These are phyloP conservation scores for Drymodes brunneopygia DNA, from an alignment of 2,113 vertebrate genomes.

Conservation along the genomic window DNA sequence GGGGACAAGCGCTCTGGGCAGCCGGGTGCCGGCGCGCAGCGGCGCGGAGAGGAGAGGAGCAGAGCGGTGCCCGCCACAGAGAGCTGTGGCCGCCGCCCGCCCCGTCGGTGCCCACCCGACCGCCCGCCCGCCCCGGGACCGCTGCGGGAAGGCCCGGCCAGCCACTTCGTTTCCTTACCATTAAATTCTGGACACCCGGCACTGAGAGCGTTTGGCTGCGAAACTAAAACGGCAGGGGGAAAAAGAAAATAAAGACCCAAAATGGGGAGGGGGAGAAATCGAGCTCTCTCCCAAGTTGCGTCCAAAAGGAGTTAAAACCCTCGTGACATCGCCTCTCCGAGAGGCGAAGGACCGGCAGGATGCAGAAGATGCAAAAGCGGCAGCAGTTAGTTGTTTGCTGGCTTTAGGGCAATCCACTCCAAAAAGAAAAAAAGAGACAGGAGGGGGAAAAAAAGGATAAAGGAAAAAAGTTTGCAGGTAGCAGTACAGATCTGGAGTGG, in stretches of 20 bases:
- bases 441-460: background rate
- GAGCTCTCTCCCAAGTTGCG: conserved; percentile 56
- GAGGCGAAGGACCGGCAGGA: conserved; percentile 35
- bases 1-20: background rate
- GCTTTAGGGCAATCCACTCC: conserved; percentile 16
- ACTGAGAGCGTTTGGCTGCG: conserved; percentile 50
- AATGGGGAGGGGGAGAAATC: background rate
- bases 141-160: background rate
- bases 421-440: background rate
- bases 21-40: background rate
- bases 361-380: conserved; percentile 28
- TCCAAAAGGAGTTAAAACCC: conserved; percentile 60
- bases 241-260: background rate
- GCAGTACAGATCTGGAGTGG: conserved; percentile 50
- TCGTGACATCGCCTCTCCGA: conserved; percentile 57
- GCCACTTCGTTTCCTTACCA: conserved; percentile 1
- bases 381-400: conserved; percentile 55
- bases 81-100: background rate
- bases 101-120: background rate
- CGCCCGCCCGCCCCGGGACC: background rate
- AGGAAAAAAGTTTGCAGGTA: conserved; percentile 72
- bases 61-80: background rate
- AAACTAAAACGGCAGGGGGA: background rate
- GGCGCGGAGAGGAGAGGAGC: background rate
- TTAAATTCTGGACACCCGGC: conserved; percentile 64